Conservation (phyloP, 1,140 invertebrate species). For the Carposina sasakii region DNA sequence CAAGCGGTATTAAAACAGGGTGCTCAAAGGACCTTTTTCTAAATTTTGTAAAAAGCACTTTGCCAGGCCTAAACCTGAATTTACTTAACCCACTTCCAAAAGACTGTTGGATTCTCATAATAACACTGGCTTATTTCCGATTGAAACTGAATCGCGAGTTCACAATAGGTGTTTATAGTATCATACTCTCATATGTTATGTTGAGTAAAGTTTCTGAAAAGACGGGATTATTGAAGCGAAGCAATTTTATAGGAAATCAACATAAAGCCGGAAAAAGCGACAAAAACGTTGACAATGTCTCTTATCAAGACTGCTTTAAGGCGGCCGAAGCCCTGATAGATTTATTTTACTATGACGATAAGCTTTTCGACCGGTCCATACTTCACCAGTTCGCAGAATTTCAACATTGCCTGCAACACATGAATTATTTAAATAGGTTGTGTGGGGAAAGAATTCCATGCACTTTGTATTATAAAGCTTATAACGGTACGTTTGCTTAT, state of each 20-base stretch:
- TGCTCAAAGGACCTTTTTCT: constrained; percentile 18
- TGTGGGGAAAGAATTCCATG: constrained; percentile 20
- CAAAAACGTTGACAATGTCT: background rate
- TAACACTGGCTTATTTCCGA: constrained; percentile 29
- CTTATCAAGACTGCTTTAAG: constrained; percentile 1
- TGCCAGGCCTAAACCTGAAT: constrained; percentile 17
- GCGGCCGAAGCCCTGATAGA: constrained; percentile 6
- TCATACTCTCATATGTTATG: constrained; percentile 30
- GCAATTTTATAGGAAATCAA: constrained; percentile 14
- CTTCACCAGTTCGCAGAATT: constrained; percentile 31
- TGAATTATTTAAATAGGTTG: constrained; percentile 34
- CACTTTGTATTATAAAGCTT: constrained; percentile 22
- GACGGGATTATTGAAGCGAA: constrained; percentile 17
- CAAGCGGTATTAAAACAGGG: background rate
- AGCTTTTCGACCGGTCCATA: constrained; percentile 12
- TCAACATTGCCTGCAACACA: constrained; percentile 32
- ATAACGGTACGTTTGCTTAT: constrained; percentile 25
- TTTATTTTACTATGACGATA: constrained; percentile 6
- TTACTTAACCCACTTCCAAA: constrained; percentile 2
- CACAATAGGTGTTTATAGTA: constrained; percentile 16
- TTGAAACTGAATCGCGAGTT: constrained; percentile 16
- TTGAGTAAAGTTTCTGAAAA: constrained; percentile 19
- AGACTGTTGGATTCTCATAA: constrained; percentile 24
- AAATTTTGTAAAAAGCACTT: constrained; percentile 14
- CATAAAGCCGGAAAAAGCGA: background rate